Base-by-base conservation (phyloP, 2,797 vertebrate genomes). In the Urophycis tenuis region DNA sequence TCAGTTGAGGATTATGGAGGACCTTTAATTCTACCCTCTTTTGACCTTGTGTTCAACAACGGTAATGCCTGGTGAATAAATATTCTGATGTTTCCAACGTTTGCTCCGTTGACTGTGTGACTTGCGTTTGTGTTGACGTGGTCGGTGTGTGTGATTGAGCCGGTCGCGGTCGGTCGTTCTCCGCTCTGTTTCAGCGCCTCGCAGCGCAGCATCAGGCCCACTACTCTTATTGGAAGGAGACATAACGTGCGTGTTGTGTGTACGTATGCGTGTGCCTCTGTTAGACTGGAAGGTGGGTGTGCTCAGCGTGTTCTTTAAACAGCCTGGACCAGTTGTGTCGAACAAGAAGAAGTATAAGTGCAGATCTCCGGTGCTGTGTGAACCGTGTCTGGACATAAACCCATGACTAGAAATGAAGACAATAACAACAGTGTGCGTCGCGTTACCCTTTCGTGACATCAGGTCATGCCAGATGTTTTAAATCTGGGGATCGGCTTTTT, bases 11-110 rank as follows among this genome's bases (percentile, higher is more conserved):
- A n/a, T n/a, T n/a, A n/a, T 49, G 10, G 45, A 49, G 45, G 45
- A 19, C 7, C 45, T 36, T 74, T 35, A 39, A 33, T 25, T 33
- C 33, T 7, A 25, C 74, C 41, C 1, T 79, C 72, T 84, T 30
- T 77, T 35, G 25, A 70, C 36, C 29, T 71, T 60, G 22, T 75
- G 7, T 71, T 75, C 82, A 60, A 83, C 80, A 84, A 87, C 87
- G 85, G 83, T 60, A 9, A 60, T n/a, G 78, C 84, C 78, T 77
- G 84, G 75, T 85, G 75, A 91, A 90, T 92, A 92, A 92, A 92
- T 86, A 84, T 86, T 87, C 85, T 79, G 76, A 77, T 87, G 80
- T 67, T 30, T 90, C 89, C n/a, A n/a, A 25, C 12, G 45, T 22
- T 53, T 15, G 11, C 12, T 53, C 22, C 12, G 45, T 53, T 25